phyloP scores from a whole-genome alignment of 2,888 invertebrate species.

The Drosophila leonis region DNA sequence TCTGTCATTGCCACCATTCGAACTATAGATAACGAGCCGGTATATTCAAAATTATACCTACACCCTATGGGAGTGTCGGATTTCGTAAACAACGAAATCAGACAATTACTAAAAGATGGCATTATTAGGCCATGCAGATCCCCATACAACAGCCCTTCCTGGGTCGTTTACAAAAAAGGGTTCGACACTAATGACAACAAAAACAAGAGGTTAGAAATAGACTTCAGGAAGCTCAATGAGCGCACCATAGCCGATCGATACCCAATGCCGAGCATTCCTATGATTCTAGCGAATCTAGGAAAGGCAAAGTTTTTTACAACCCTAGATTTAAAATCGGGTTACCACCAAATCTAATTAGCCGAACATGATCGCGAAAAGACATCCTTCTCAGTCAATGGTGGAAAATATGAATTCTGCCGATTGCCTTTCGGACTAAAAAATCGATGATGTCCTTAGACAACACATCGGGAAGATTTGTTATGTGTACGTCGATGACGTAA shows the following conservation, averaged over 20 bases:
- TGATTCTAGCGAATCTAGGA: background rate
- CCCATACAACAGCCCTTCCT: background rate
- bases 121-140: background rate
- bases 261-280: background rate
- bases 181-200: too few relatives aligned
- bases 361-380: background rate
- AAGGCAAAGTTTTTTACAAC: background rate
- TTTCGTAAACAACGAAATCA: background rate
- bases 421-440: background rate
- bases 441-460: background rate
- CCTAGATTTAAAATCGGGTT: too few relatives aligned
- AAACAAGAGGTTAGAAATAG: too few relatives aligned
- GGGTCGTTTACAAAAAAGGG: background rate
- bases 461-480: background rate
- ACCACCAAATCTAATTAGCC: background rate
- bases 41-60: too few relatives aligned
- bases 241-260: too few relatives aligned
- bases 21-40: too few relatives aligned
- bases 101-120: background rate
- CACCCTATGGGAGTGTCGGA: too few relatives aligned
- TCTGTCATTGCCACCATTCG: too few relatives aligned
- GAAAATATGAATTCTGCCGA: background rate
- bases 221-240: background rate
- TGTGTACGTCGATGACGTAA: background rate
- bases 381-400: background rate